A percentile compares a stretch with the other conserved stretches of the same genome.
Evolutionary conservation across 2,113 vertebrate species (phyloP).

Genomic region (Vicugna pacos): DNA sequence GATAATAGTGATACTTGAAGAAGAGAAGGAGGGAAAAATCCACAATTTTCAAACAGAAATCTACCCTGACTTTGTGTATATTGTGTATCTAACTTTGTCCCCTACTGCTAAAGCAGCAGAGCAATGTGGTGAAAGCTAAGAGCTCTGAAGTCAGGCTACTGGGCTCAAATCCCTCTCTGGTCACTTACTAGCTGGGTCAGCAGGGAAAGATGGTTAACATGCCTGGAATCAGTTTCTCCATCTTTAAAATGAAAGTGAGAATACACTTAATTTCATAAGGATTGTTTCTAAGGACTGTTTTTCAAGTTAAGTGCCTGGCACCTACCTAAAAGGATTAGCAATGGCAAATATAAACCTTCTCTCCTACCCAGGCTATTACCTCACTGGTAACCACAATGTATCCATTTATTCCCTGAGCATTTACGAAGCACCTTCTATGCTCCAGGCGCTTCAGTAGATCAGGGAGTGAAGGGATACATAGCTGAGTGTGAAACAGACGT

Average conservation of each 20-base stretch:
- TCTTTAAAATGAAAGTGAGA: slow-evolving; percentile 1
- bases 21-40: neutral
- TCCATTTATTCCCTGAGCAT: neutral
- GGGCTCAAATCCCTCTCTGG: neutral
- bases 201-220: neutral
- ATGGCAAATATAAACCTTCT: neutral
- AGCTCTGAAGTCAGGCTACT: neutral
- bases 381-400: neutral
- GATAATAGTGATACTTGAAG: neutral
- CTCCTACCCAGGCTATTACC: neutral
- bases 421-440: neutral
- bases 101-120: neutral
- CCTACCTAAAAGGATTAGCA: neutral
- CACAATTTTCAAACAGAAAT: neutral
- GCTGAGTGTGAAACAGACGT: neutral
- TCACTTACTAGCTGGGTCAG: neutral
- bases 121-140: neutral
- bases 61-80: neutral
- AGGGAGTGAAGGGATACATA: neutral
- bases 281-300: neutral
- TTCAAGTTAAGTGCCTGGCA: neutral
- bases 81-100: neutral
- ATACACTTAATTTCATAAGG: neutral
- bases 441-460: neutral
- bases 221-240: neutral